phyloP scores from a whole-genome alignment of 2,797 vertebrate genomes.

The Dermochelys coriacea region DNA sequence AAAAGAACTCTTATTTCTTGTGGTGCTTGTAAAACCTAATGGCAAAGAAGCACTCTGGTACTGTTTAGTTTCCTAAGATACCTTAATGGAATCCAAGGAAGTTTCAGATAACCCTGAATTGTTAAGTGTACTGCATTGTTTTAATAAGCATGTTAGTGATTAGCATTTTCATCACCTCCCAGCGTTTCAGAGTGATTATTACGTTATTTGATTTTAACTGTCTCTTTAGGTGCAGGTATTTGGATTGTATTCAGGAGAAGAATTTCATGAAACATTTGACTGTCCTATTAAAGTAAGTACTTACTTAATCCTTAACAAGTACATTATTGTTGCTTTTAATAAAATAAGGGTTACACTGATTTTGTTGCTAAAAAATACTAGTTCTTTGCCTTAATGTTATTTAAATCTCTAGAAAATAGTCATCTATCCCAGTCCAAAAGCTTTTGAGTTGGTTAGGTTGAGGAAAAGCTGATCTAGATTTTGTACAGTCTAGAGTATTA shows the following conservation, averaged over 20 bases:
- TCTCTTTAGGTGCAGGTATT: conserved; percentile 93
- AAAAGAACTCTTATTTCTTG: conserved; percentile 13
- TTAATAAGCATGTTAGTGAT: background rate
- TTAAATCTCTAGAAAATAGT: conserved; percentile 44
- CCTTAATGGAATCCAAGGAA: background rate
- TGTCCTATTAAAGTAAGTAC: conserved; percentile 96
- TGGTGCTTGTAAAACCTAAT: conserved; percentile 10
- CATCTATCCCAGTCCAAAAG: conserved; percentile 48
- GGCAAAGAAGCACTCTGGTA: background rate
- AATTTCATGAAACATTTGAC: conserved; percentile 97
- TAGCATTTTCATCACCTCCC: background rate
- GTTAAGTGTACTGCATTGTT: background rate
- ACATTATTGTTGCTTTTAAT: conserved; percentile 37
- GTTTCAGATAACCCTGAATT: background rate
- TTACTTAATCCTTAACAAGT: conserved; percentile 61
- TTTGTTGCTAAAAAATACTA: conserved; percentile 27
- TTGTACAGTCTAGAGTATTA: conserved; percentile 17
- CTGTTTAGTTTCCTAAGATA: background rate
- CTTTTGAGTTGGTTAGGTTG: conserved; percentile 55
- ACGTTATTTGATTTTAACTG: background rate
- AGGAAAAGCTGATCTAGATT: conserved; percentile 33
- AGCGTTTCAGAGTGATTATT: background rate
- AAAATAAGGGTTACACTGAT: conserved; percentile 49
- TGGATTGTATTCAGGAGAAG: conserved; percentile 95
- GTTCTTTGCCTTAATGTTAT: background rate